Evolutionary conservation across 2,113 vertebrate genomes (phyloP), one percentile per base, ranked within the genome.

Genomic region (Gymnarchus niloticus): DNA sequence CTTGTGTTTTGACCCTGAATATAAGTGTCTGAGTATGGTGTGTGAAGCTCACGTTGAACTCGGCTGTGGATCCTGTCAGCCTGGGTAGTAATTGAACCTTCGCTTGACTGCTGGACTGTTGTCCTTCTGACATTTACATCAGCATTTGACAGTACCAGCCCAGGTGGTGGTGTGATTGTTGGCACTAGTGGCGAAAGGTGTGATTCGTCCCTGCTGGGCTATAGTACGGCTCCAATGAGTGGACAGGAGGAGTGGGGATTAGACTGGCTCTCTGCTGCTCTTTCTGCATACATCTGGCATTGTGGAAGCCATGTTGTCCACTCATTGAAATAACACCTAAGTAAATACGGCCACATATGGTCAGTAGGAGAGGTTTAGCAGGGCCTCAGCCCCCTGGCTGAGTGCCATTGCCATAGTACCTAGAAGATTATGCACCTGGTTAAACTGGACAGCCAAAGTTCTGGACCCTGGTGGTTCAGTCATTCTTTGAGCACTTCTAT

Each of bases 241-340:
- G n/a, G n/a, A 33, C 73, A 8, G 69, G 51, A 56, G 52, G 48
- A 21, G 17, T 51, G 56, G 46, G 59, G 78, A 46, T 25, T 51
- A 69, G 61, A 9, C 25, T 49, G 77, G 14, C 1, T 21, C 8
- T 3, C 78, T 28, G 2, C 46, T 4, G 23, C 46, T 56, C 57
- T 81, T 86, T 90, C 82, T 86, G 87, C 87, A 83, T 87, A 93
- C 93, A 94, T 93, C 91, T 94, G 92, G 92, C 81, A 86, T 81
- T 89, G 56, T 84, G 44, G 89, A 88, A 88, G 90, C 51, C 89
- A n/a, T 89, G 76, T 86, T 78, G 89, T 93, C 78, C 17, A 91
- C 90, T 90, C 90, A 92, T 91, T 91, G 92, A 89, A 94, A 89
- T 89, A 87, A 91, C 83, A 83, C 88, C 90, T 89, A 91, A 91